A percentile compares a stretch with the other conserved stretches of the same genome.
phyloP scores from a whole-genome alignment of 2,888 invertebrate genomes.

The Drosophila trichaetosa region DNA sequence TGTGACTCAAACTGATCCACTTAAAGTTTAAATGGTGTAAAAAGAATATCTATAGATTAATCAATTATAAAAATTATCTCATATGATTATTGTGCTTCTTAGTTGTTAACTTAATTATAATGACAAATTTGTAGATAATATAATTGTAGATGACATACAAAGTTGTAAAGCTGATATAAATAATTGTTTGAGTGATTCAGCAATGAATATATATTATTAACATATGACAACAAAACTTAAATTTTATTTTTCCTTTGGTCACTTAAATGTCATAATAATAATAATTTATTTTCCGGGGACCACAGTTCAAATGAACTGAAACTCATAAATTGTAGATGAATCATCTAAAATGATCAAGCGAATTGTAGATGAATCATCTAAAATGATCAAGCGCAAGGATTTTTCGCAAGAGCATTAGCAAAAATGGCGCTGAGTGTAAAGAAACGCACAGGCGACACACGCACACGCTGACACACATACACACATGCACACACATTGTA shows the following conservation, averaged over 20 bases:
- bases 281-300: neutral
- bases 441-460: slow-evolving; percentile 15
- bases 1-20: no score
- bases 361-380: neutral
- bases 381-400: neutral
- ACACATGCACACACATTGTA: slow-evolving; percentile 38
- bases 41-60: neutral
- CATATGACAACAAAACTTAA: neutral
- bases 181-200: neutral
- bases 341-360: neutral
- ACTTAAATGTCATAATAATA: no score
- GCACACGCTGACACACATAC: slow-evolving; percentile 15
- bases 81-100: neutral
- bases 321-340: neutral
- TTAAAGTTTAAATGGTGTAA: neutral
- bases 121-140: no score
- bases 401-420: neutral
- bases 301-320: neutral
- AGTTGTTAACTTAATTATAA: neutral
- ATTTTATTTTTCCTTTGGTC: neutral
- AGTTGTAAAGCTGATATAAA: neutral
- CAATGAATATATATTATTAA: neutral
- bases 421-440: slow-evolving; percentile 37
- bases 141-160: neutral
- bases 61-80: neutral